Evolutionary conservation across 2,888 invertebrate genomes (phyloP).

Genomic region (Philopedon plagiatum): DNA sequence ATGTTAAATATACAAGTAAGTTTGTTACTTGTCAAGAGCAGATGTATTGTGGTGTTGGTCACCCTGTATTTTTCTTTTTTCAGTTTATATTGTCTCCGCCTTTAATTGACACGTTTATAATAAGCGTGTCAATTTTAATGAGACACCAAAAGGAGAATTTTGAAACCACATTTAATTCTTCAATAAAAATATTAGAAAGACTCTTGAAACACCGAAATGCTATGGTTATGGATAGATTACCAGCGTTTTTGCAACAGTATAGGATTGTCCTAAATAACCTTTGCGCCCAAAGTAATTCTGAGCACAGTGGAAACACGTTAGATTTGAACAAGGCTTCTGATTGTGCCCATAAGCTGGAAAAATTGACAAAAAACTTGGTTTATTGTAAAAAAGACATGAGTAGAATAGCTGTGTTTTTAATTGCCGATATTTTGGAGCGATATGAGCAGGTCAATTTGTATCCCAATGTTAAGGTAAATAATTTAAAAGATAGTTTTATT

Average conservation of each 20-base stretch:
- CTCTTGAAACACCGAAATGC: constrained; percentile 62
- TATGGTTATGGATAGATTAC: constrained; percentile 64
- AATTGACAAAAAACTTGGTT: constrained; percentile 64
- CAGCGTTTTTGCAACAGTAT: constrained; percentile 64
- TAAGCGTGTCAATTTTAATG: constrained; percentile 57
- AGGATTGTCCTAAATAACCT: constrained; percentile 60
- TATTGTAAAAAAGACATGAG: constrained; percentile 65
- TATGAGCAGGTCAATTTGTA: constrained; percentile 68
- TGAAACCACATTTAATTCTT: constrained; percentile 53
- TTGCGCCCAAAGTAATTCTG: constrained; percentile 60
- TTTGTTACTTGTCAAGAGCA: too few species aligned
- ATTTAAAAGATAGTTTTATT: too few species aligned
- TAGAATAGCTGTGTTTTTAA: constrained; percentile 68
- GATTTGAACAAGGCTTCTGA: constrained; percentile 59
- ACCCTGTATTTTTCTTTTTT: constrained; percentile 48
- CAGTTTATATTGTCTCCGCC: constrained; percentile 61
- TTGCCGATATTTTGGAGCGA: constrained; percentile 69
- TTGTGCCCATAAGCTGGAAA: constrained; percentile 66
- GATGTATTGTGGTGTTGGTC: not conserved
- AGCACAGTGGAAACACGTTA: constrained; percentile 48
- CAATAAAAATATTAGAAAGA: constrained; percentile 60
- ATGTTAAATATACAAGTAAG: too few species aligned
- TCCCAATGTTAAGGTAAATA: constrained; percentile 68
- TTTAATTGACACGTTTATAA: constrained; percentile 60
- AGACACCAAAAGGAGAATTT: constrained; percentile 55